Conservation (phyloP, 2,888 invertebrate genomes). For the Lasioglossum zephyrum region DNA sequence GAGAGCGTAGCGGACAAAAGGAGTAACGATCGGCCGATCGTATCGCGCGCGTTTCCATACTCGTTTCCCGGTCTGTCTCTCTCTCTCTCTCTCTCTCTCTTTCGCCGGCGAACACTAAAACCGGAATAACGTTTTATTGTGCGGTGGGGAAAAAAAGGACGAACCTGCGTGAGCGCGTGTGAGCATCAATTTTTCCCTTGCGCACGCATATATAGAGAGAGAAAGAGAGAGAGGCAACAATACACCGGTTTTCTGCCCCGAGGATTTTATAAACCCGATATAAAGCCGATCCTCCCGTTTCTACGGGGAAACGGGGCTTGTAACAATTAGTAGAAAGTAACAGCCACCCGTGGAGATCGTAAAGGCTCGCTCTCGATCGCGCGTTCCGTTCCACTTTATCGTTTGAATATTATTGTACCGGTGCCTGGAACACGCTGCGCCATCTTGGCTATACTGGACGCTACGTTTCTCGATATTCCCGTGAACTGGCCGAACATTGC, state of each 20-base stretch:
- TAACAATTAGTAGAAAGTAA: conserved; percentile 21
- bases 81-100: conserved; percentile 18
- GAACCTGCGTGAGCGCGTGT: not conserved
- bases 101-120: conserved; percentile 59
- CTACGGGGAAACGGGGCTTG: conserved; percentile 3
- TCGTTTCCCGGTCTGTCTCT: conserved; percentile 25
- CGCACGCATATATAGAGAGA: not conserved
- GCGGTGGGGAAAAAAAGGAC: conserved; percentile 20
- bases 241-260: conserved; percentile 4
- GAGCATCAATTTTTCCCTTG: conserved; percentile 4
- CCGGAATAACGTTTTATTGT: conserved; percentile 65
- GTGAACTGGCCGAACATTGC: not conserved
- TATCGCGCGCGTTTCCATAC: conserved; percentile 49
- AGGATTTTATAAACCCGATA: conserved; percentile 44
- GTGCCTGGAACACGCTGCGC: not conserved
- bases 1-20: conserved; percentile 65
- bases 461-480: not conserved
- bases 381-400: not conserved
- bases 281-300: conserved; percentile 17
- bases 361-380: not conserved
- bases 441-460: not conserved
- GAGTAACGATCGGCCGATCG: conserved; percentile 64
- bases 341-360: conserved; percentile 17
- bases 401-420: conserved; percentile 2
- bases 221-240: conserved; percentile 4